Evolutionary conservation across 2,113 vertebrate species (phyloP).

Genomic region (Peromyscus californicus): DNA sequence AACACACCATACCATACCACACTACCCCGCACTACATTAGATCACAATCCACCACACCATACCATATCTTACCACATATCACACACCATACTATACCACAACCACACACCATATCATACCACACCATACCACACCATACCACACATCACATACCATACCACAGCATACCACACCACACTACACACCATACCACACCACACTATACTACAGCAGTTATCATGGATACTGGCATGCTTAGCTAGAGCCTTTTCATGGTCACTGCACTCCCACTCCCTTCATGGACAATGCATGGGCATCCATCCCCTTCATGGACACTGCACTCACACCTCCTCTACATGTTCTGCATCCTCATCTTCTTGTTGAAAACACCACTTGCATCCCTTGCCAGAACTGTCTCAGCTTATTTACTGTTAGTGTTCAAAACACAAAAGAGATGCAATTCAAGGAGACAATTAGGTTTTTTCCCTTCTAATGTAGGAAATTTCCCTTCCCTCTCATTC

Average conservation of each 20-base stretch:
- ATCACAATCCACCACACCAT: not conserved
- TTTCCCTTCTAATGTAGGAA: not conserved
- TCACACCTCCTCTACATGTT: not conserved
- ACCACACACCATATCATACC: not conserved
- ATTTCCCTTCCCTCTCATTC: not conserved
- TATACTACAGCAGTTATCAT: rapidly evolving
- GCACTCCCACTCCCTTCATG: not conserved
- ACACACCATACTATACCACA: not conserved
- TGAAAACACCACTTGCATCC: not conserved
- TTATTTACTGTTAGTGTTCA: not conserved
- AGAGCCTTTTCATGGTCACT: not conserved
- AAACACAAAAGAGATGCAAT: not conserved
- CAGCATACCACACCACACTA: not conserved
- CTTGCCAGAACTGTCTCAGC: not conserved
- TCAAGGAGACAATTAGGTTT: not conserved
- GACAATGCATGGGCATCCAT: not conserved
- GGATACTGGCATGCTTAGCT: not conserved
- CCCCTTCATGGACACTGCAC: no score
- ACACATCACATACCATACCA: not conserved
- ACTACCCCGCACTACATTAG: not conserved
- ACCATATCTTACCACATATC: not conserved
- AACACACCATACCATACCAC: not conserved
- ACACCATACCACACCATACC: not conserved
- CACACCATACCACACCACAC: not conserved
- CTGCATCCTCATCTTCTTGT: not conserved